phyloP scores from a whole-genome alignment of 2,888 invertebrate genomes.

The Hemaris fuciformis region DNA sequence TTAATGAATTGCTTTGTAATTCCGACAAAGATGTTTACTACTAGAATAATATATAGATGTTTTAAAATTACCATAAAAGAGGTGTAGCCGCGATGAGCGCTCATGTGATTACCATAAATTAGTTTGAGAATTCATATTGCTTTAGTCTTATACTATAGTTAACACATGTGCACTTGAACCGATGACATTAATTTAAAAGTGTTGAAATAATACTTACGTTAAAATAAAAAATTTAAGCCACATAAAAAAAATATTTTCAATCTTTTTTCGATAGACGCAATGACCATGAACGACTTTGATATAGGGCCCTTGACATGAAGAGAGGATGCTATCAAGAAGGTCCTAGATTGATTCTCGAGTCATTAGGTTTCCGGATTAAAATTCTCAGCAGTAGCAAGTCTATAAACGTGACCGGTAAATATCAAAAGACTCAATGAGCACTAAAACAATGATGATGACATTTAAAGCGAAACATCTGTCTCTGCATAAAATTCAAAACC shows the following conservation, averaged over 20 bases:
- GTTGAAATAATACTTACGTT: background rate
- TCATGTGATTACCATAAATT: slow-evolving; percentile 5
- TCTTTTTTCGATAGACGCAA: too few relatives aligned
- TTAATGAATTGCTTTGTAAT: background rate
- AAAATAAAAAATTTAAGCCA: background rate
- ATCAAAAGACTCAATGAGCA: too few relatives aligned
- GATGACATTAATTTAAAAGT: background rate
- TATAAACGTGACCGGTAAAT: too few relatives aligned
- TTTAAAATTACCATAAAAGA: slow-evolving; percentile 7
- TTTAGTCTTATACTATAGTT: background rate
- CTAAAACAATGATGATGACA: too few relatives aligned
- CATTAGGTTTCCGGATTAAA: too few relatives aligned
- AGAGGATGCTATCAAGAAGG: too few relatives aligned
- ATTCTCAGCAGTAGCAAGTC: too few relatives aligned
- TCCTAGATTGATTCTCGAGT: too few relatives aligned
- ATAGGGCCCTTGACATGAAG: too few relatives aligned
- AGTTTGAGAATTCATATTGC: slow-evolving; percentile 1
- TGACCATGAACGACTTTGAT: too few relatives aligned
- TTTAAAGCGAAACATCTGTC: background rate
- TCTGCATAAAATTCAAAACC: background rate
- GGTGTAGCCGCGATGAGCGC: slow-evolving; percentile 1
- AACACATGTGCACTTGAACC: slow-evolving; percentile 1
- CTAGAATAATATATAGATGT: background rate
- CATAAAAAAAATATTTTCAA: too few relatives aligned
- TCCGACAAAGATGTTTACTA: background rate